Percentiles rank a stretch among this genome's conserved stretches.
Evolutionary conservation across 2,888 invertebrate species (phyloP).

Genomic region (Thymelicus acteon): DNA sequence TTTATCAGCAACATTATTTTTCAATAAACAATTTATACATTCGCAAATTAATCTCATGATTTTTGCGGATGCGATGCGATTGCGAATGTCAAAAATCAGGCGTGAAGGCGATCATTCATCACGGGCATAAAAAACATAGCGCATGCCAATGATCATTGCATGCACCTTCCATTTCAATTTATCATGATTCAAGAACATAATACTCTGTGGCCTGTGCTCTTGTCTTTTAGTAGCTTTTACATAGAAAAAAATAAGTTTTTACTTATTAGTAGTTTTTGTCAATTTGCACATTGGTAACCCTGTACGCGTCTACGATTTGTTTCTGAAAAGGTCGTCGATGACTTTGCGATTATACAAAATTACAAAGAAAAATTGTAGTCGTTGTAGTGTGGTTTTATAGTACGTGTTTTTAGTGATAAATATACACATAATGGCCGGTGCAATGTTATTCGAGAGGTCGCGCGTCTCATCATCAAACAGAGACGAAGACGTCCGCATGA

Average conservation of each 20-base stretch:
- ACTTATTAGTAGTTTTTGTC: constrained; percentile 19
- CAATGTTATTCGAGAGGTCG: constrained; percentile 94
- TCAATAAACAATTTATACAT: too few species aligned
- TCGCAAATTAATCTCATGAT: too few species aligned
- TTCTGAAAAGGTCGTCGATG: constrained; percentile 82
- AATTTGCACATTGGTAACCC: constrained; percentile 57
- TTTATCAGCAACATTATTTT: too few species aligned
- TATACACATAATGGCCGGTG: constrained; percentile 92
- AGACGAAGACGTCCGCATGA: constrained; percentile 89
- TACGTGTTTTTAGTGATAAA: constrained; percentile 75
- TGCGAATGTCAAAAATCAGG: too few species aligned
- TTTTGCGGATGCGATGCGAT: too few species aligned
- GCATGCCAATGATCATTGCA: too few species aligned
- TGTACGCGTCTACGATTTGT: constrained; percentile 82
- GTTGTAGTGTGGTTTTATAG: constrained; percentile 72
- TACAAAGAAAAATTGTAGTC: constrained; percentile 80
- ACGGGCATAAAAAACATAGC: too few species aligned
- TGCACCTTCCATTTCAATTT: too few species aligned
- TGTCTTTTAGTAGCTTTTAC: neutral
- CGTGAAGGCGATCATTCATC: too few species aligned
- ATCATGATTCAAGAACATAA: too few species aligned
- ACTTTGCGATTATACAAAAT: constrained; percentile 84
- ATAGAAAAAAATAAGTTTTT: neutral
- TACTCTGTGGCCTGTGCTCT: too few species aligned
- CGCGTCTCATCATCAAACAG: constrained; percentile 91